Evolutionary conservation across 2,113 vertebrate genomes (phyloP).

Genomic region (Salvelinus sp.): DNA sequence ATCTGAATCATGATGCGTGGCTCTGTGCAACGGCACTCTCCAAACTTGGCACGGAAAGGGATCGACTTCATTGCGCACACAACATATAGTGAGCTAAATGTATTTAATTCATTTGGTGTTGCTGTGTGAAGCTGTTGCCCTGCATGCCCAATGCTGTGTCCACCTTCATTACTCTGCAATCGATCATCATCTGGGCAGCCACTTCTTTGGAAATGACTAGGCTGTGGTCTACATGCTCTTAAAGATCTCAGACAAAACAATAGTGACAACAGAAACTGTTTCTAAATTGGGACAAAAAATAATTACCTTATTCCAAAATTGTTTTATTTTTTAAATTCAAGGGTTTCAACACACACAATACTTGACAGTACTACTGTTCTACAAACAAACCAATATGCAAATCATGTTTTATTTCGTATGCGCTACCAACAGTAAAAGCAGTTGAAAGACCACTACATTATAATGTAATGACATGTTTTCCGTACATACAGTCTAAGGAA

Average conservation of each 20-base stretch:
- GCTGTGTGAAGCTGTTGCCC: constrained; percentile 52
- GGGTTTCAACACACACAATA: background rate
- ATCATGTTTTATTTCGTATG: background rate
- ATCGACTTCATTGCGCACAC: constrained; percentile 56
- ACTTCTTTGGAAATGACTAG: constrained; percentile 37
- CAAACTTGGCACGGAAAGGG: constrained; percentile 45
- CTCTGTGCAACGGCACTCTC: constrained; percentile 52
- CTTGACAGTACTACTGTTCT: background rate
- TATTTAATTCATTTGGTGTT: constrained; percentile 50
- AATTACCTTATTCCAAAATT: background rate
- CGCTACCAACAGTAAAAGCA: background rate
- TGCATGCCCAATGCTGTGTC: constrained; percentile 43
- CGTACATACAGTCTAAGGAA: background rate
- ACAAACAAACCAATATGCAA: background rate
- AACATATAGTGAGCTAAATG: constrained; percentile 54
- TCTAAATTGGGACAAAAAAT: constrained; percentile 18
- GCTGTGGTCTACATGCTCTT: constrained; percentile 34
- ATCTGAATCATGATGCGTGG: constrained; percentile 59
- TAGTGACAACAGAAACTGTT: constrained; percentile 36
- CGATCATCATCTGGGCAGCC: constrained; percentile 54
- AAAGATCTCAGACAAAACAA: constrained; percentile 33
- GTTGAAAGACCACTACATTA: background rate
- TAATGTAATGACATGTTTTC: background rate
- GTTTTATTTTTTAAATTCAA: background rate
- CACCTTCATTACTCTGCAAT: constrained; percentile 57